Evolutionary conservation across 2,888 invertebrate species (phyloP).

Genomic region (Aporophyla lueneburgensis): DNA sequence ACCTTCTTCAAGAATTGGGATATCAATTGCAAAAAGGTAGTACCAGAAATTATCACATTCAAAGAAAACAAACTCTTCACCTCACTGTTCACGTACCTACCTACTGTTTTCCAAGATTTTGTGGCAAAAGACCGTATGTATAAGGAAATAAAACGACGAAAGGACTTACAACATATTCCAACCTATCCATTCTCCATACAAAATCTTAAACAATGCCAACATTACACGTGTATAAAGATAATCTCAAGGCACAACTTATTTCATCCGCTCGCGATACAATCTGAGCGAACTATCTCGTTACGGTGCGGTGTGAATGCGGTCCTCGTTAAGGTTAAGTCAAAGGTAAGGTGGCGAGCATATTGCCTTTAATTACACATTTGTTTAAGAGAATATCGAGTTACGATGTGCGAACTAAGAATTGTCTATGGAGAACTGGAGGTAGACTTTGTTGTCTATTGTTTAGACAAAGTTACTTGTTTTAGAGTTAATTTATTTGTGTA

Average conservation of each 20-base stretch:
- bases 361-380: slow-evolving; percentile 62
- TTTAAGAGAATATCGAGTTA: slow-evolving; percentile 53
- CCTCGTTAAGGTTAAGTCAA: slow-evolving; percentile 54
- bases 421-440: slow-evolving; percentile 13
- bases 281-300: slow-evolving; percentile 51
- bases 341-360: slow-evolving; percentile 51
- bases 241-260: slow-evolving; percentile 31
- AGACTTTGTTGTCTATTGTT: slow-evolving; percentile 36
- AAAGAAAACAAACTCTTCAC: too few relatives aligned
- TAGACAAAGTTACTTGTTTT: not conserved
- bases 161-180: not conserved
- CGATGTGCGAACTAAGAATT: slow-evolving; percentile 42
- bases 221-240: slow-evolving; percentile 29
- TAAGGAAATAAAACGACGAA: not conserved
- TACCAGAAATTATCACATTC: too few relatives aligned
- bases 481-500: not conserved
- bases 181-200: not conserved
- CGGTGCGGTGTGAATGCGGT: slow-evolving; percentile 56
- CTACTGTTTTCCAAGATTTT: not conserved
- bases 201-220: slow-evolving; percentile 18
- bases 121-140: not conserved
- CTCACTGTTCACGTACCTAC: too few relatives aligned
- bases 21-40: too few relatives aligned
- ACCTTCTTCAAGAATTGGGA: too few relatives aligned
- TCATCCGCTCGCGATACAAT: slow-evolving; percentile 51